Conservation (phyloP, 2,888 invertebrate genomes). For the Autographa pulchrina region DNA sequence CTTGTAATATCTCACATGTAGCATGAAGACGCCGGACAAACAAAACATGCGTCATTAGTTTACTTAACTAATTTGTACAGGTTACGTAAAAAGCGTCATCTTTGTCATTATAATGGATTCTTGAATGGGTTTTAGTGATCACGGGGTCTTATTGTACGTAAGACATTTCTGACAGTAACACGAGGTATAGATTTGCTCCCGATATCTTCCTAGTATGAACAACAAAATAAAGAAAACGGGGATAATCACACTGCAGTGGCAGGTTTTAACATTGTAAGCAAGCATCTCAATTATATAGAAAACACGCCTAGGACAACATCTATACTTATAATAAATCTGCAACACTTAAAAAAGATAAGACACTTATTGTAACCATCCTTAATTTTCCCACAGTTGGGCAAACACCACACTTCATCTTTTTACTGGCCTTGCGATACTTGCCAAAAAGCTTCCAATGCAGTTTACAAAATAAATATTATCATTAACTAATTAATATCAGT, state of each 20-base stretch:
- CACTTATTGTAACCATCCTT: background rate
- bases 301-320: too few species aligned
- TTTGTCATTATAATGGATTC: constrained; percentile 8
- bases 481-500: background rate
- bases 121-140: background rate
- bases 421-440: background rate
- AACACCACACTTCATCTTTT: background rate
- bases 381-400: background rate
- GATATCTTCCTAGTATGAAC: too few species aligned
- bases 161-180: too few species aligned
- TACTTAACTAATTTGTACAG: background rate
- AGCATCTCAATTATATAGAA: too few species aligned
- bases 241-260: too few species aligned
- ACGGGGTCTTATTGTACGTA: background rate
- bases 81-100: constrained; percentile 9
- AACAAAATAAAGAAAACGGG: too few species aligned
- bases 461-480: background rate
- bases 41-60: background rate
- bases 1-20: background rate
- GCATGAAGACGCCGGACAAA: background rate
- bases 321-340: too few species aligned
- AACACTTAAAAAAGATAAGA: background rate
- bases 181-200: too few species aligned
- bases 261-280: too few species aligned
- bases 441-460: background rate